Conservation (phyloP, 2,888 invertebrate species). For the Adineta ricciae region DNA sequence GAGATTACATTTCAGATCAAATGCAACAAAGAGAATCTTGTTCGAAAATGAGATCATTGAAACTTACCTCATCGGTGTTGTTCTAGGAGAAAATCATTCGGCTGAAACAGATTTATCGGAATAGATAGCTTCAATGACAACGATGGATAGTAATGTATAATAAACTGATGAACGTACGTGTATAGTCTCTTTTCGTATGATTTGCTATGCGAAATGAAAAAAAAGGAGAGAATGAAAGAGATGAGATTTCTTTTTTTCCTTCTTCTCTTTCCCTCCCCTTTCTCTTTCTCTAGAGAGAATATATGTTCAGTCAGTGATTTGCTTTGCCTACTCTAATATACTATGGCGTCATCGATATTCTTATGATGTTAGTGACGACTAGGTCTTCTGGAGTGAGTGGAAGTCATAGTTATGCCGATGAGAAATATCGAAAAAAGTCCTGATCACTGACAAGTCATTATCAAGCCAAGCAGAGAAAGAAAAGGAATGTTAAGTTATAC, state of each 20-base stretch:
- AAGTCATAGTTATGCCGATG: neutral
- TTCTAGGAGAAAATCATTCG: neutral
- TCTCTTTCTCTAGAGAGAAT: neutral
- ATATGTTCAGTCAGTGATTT: neutral
- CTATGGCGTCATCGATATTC: neutral
- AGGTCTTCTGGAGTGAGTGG: conserved; percentile 1
- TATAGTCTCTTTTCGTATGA: neutral
- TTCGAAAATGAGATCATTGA: no score
- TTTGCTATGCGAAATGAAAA: neutral
- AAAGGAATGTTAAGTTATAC: neutral
- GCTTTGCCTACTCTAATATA: neutral
- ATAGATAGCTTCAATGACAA: neutral
- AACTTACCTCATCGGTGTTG: neutral
- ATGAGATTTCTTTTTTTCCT: neutral
- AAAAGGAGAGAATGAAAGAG: neutral
- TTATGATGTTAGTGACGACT: neutral
- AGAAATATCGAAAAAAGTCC: neutral
- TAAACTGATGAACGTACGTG: neutral
- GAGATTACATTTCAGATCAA: neutral
- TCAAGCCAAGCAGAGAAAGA: neutral
- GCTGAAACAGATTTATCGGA: neutral
- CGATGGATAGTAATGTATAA: neutral
- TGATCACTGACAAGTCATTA: neutral
- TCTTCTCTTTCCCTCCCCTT: neutral
- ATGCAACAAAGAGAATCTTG: neutral